Percentiles rank a stretch among this genome's conserved stretches.
Conservation (phyloP, 2,113 vertebrate genomes). For the Scartelaos histophorus region DNA sequence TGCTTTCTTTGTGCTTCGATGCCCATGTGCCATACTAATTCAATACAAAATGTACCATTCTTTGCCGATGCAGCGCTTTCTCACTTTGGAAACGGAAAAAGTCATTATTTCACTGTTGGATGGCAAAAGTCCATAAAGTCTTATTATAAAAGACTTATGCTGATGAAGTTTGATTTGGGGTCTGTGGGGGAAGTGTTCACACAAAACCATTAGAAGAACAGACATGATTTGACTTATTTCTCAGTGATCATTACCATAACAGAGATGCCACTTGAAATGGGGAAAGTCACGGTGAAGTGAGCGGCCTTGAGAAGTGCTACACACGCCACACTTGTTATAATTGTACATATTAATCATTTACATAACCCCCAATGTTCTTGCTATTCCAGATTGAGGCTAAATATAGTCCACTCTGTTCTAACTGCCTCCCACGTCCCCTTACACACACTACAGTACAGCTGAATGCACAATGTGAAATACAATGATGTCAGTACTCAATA, state of each 20-base stretch:
- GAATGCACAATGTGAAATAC: constrained; percentile 4
- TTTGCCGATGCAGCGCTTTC: constrained; percentile 28
- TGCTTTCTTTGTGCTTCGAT: constrained; percentile 44
- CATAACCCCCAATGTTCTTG: constrained; percentile 37
- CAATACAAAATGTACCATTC: constrained; percentile 32
- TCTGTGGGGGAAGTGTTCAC: not conserved
- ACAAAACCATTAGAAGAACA: constrained; percentile 2
- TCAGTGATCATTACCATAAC: constrained; percentile 24
- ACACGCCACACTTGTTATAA: constrained; percentile 49
- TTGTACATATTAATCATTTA: constrained; percentile 67
- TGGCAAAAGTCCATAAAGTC: not conserved
- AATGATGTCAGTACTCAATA: not conserved
- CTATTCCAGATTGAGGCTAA: constrained; percentile 47
- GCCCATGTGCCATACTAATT: not conserved
- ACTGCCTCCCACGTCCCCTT: constrained; percentile 2
- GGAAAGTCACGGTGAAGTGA: constrained; percentile 17
- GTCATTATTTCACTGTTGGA: constrained; percentile 14
- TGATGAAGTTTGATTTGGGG: not conserved
- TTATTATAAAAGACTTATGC: constrained; percentile 2
- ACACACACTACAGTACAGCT: constrained; percentile 13
- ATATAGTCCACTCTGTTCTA: constrained; percentile 47
- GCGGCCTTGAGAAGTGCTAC: constrained; percentile 45
- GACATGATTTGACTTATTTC: constrained; percentile 15
- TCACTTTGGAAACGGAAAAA: constrained; percentile 7
- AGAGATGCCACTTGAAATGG: constrained; percentile 13